Evolutionary conservation across 2,888 invertebrate species (phyloP).

Genomic region (Andrena fulva): DNA sequence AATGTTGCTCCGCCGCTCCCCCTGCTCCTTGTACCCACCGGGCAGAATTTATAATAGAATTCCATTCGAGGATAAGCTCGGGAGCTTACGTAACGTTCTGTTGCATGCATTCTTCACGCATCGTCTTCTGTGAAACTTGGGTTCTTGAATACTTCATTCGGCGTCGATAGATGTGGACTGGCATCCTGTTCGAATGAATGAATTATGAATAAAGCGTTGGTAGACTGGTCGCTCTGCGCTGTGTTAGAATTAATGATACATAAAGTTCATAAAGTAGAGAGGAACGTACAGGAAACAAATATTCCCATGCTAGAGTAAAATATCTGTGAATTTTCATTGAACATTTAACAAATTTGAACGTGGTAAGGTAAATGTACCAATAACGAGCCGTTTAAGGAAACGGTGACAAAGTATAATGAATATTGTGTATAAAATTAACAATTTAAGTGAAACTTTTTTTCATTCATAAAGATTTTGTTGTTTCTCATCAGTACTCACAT

Average conservation of each 20-base stretch:
- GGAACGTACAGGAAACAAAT: neutral
- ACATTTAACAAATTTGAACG: too few species aligned
- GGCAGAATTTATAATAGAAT: neutral
- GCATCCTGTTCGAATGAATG: neutral
- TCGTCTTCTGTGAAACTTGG: neutral
- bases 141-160: neutral
- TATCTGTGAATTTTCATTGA: too few species aligned
- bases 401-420: too few species aligned
- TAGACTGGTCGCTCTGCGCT: too few species aligned
- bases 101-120: neutral
- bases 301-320: too few species aligned
- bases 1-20: neutral
- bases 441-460: too few species aligned
- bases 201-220: neutral
- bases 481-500: too few species aligned
- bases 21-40: neutral
- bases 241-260: neutral
- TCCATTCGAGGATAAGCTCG: neutral
- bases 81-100: neutral
- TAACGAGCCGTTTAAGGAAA: too few species aligned
- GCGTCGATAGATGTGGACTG: neutral
- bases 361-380: too few species aligned
- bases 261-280: neutral
- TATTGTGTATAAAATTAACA: too few species aligned
- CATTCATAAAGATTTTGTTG: too few species aligned